Evolutionary conservation across 2,797 vertebrate genomes (phyloP).

Genomic region (Dendrocincla tyrannina): DNA sequence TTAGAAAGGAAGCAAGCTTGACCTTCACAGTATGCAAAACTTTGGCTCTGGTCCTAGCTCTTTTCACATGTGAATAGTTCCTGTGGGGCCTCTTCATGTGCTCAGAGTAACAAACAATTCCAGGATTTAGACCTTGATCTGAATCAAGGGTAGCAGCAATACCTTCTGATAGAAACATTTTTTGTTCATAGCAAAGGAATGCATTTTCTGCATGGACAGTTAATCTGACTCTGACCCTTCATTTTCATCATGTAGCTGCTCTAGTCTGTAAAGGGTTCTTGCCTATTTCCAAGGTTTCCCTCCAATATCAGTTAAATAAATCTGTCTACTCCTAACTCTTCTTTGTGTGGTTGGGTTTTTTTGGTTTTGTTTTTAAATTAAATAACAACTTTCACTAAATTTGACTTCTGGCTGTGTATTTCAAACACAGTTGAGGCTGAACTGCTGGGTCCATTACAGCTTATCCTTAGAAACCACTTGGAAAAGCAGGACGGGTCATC

Average conservation of each 20-base stretch:
- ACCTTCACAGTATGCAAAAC: constrained; percentile 50
- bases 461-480: background rate
- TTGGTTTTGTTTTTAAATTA: background rate
- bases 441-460: background rate
- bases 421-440: background rate
- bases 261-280: background rate
- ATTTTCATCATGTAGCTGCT: background rate
- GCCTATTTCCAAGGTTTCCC: background rate
- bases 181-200: background rate
- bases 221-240: background rate
- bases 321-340: background rate
- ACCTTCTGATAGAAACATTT: background rate
- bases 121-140: constrained; percentile 37
- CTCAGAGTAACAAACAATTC: constrained; percentile 61
- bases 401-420: background rate
- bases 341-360: background rate
- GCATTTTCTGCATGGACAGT: background rate
- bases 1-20: background rate
- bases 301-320: background rate
- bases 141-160: background rate
- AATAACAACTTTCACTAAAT: background rate
- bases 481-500: background rate
- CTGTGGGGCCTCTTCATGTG: constrained; percentile 58
- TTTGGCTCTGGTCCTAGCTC: constrained; percentile 58
- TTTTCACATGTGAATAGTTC: constrained; percentile 63